Base-by-base conservation (phyloP, 2,113 vertebrate species). In the Parus major region DNA sequence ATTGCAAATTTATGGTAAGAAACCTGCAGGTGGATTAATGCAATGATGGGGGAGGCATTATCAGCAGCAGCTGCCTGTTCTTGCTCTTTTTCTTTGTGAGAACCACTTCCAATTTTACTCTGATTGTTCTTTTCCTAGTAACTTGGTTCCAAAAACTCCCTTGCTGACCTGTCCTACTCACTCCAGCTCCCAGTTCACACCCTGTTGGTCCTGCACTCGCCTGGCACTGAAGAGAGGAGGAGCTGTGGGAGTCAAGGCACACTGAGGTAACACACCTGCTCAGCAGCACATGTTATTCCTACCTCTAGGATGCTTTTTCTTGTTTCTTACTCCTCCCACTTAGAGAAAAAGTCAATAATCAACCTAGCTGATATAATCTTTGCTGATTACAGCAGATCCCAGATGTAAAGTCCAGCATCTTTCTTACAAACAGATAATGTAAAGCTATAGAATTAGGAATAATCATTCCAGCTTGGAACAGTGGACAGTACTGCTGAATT, bases 1-100 rank as follows among this genome's bases (percentile, higher is more conserved):
- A 46, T 7, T 64, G 25, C 5, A 93, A 44, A 24, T 76, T 36
- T 78, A 19, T 14, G 11, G 60, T 24, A 42, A 65, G 56, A 46
- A 81, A 63, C 9, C 31, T 53, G 14, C 6, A 49, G 21, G 8
- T 68, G 15, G 31, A 63, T n/a, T 73, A 83, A 65, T 20, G 7
- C 21, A 22, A 36, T 9, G 14, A 20, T 49, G 1, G 2, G 36
- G 65, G 19, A 57, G 25, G 13, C 9, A 6, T 4, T 52, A 68
- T 33, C 39, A 82, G 49, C 59, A 72, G 23, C 50, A 60, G 14
- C 12, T 0, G 0, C 35, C 9, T 4, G 1, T 23, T 71, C 23
- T 49, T 57, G 15, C 12, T 76, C 18, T 79, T 5, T 4, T 41
- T 80, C 22, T 23, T 80, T 44, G 52, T 0, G 1, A 76, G 41